These are phyloP conservation scores for Drosophila melanocephala DNA, from an alignment of 2,888 invertebrate species.

Conservation along the genomic window DNA sequence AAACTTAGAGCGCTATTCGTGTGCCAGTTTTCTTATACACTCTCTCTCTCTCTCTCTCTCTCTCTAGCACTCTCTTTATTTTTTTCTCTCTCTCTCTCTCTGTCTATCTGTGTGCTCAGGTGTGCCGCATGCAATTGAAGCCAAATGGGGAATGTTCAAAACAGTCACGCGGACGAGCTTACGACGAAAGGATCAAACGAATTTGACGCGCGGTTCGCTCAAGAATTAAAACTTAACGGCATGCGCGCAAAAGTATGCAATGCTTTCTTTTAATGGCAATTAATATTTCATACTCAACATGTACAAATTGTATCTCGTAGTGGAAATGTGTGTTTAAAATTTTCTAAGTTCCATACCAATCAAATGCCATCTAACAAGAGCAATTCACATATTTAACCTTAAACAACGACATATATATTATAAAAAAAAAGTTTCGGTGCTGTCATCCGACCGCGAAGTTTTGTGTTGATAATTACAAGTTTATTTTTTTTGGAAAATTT, in stretches of 20 bases:
- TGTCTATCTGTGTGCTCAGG: slow-evolving; percentile 21
- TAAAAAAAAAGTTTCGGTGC: slow-evolving; percentile 19
- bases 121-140: slow-evolving; percentile 43
- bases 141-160: slow-evolving; percentile 35
- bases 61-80: background rate
- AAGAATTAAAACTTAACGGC: slow-evolving; percentile 23
- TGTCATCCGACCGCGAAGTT: slow-evolving; percentile 43
- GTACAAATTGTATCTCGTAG: background rate
- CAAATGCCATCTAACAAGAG: background rate
- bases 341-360: background rate
- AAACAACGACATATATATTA: slow-evolving; percentile 5
- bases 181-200: slow-evolving; percentile 72
- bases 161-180: slow-evolving; percentile 76
- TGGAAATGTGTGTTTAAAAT: background rate
- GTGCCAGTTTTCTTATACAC: slow-evolving; percentile 25
- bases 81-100: slow-evolving; percentile 2
- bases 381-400: slow-evolving; percentile 3
- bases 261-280: slow-evolving; percentile 31
- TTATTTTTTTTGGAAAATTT: slow-evolving; percentile 73
- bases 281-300: slow-evolving; percentile 16
- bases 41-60: slow-evolving; percentile 11
- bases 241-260: slow-evolving; percentile 61
- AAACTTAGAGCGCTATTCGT: slow-evolving; percentile 41
- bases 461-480: slow-evolving; percentile 68
- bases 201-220: slow-evolving; percentile 29